Conservation (phyloP, 1,140 invertebrate species). For the Diuraphis noxia region DNA sequence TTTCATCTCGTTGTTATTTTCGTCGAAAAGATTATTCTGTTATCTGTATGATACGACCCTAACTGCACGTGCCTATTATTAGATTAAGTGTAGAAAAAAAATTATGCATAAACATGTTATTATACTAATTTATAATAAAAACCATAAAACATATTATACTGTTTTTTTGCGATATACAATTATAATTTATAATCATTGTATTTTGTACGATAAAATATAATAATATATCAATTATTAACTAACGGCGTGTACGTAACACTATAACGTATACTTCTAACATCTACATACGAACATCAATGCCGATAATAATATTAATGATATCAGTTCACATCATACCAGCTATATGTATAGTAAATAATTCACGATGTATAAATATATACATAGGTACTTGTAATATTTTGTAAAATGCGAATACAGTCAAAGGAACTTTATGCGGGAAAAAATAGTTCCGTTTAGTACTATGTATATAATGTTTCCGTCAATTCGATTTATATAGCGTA, state of each 20-base stretch:
- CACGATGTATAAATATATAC: background rate
- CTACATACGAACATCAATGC: background rate
- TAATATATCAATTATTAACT: background rate
- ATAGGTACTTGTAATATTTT: background rate
- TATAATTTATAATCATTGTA: background rate
- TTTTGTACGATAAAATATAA: background rate
- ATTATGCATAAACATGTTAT: background rate
- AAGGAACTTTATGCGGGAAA: background rate
- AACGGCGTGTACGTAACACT: background rate
- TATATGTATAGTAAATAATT: no score
- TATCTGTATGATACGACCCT: background rate
- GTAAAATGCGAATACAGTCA: background rate
- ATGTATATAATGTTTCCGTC: no score
- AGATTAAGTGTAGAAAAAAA: background rate
- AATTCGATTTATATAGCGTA: background rate
- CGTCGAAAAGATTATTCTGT: background rate
- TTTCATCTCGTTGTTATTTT: background rate
- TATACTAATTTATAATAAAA: background rate
- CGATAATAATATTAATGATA: background rate
- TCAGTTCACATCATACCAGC: background rate
- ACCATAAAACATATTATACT: background rate
- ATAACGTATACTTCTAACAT: background rate
- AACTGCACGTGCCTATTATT: background rate
- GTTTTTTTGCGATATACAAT: background rate
- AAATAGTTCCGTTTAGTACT: background rate